Percentiles rank a stretch among this genome's conserved stretches.
Evolutionary conservation across 2,797 vertebrate species (phyloP).

Genomic region (Molossus alvarezi): DNA sequence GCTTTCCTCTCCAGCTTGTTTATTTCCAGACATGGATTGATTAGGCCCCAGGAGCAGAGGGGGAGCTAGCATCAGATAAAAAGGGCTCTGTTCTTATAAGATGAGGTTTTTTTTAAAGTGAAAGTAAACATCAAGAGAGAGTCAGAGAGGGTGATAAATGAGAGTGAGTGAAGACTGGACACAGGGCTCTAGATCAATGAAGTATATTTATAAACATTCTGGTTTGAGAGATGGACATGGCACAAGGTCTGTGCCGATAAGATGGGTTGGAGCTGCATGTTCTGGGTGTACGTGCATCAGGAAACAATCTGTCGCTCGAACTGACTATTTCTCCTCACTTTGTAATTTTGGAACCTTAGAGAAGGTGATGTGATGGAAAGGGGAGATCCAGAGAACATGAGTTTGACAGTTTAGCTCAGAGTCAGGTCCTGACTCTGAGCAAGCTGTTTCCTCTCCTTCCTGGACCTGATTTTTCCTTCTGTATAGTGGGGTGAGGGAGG

Average conservation of each 20-base stretch:
- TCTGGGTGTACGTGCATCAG: not conserved
- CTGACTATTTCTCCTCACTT: not conserved
- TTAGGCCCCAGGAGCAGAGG: conserved; percentile 70
- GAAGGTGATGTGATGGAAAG: conserved; percentile 17
- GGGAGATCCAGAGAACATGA: not conserved
- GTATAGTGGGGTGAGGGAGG: not conserved
- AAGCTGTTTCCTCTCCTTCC: not conserved
- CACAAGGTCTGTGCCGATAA: conserved; percentile 32
- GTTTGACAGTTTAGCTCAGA: not conserved
- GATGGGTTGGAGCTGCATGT: not conserved
- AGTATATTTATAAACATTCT: conserved; percentile 11
- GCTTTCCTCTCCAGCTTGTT: conserved; percentile 70
- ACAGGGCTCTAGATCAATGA: not conserved
- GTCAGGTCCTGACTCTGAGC: not conserved
- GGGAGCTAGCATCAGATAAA: conserved; percentile 75
- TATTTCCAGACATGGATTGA: conserved; percentile 79
- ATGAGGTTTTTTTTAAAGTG: conserved; percentile 75
- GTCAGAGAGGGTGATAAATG: conserved; percentile 71
- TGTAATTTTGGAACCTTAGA: not conserved
- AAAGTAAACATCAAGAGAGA: conserved; percentile 69
- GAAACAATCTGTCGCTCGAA: not conserved
- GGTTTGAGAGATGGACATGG: conserved; percentile 26
- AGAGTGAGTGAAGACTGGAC: conserved; percentile 30
- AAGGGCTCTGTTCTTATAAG: conserved; percentile 67
- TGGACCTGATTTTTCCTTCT: conserved; percentile 30